phyloP scores from a whole-genome alignment of 2,797 vertebrate species.

The Acanthopagrus latus region DNA sequence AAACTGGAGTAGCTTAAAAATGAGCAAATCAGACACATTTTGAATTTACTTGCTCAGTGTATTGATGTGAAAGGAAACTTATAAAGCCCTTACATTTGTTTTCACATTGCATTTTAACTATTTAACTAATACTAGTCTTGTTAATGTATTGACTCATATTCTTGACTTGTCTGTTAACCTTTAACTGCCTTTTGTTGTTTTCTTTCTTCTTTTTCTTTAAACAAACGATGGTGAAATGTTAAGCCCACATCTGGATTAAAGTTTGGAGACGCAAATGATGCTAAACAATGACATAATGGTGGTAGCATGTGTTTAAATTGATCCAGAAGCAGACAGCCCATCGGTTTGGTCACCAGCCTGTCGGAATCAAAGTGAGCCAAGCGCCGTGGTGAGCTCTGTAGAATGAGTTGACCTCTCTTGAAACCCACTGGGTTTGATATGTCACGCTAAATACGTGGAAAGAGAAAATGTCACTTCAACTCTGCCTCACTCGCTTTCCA shows the following conservation, averaged over 20 bases:
- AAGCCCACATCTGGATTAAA: constrained; percentile 13
- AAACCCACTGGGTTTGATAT: constrained; percentile 29
- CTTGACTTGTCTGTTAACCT: not conserved
- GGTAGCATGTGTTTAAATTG: constrained; percentile 23
- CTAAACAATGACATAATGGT: constrained; percentile 32
- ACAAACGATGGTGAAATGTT: not conserved
- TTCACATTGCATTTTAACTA: not conserved
- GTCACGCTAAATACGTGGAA: constrained; percentile 35
- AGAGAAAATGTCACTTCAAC: constrained; percentile 9
- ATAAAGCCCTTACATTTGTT: not conserved
- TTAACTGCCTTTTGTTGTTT: not conserved
- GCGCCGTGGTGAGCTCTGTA: constrained; percentile 55
- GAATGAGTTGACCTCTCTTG: constrained; percentile 45
- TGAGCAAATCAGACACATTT: not conserved
- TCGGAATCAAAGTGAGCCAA: constrained; percentile 39
- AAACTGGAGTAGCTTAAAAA: not conserved
- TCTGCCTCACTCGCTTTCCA: constrained; percentile 41
- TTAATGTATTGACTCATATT: not conserved
- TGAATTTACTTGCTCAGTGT: not conserved
- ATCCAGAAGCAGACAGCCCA: constrained; percentile 20
- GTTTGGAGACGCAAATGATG: constrained; percentile 39
- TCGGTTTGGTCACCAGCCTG: constrained; percentile 19
- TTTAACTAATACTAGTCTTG: not conserved
- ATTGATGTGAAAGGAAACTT: not conserved
- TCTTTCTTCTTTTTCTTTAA: not conserved